Percentiles rank a stretch among this genome's conserved stretches.
phyloP scores from a whole-genome alignment of 2,113 vertebrate genomes.

The Esox niger region DNA sequence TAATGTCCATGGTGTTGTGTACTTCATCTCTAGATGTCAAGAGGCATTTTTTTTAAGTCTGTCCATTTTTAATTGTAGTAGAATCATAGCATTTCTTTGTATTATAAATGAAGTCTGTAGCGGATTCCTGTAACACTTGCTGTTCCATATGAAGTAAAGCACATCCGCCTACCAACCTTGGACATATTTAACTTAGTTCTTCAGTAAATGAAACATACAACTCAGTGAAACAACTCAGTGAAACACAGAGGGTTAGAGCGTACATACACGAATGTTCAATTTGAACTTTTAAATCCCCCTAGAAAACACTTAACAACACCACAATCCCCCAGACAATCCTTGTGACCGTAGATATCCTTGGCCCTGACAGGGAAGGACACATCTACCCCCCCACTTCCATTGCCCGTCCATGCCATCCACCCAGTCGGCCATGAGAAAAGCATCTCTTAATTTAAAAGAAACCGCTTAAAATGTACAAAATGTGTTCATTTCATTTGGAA shows the following conservation, averaged over 20 bases:
- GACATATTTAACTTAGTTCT: too few relatives aligned
- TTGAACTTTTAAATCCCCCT: conserved; percentile 27
- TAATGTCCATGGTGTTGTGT: too few relatives aligned
- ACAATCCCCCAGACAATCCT: conserved; percentile 17
- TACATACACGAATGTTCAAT: conserved; percentile 16
- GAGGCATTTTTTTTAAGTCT: too few relatives aligned
- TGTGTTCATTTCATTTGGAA: background rate
- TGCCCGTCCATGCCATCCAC: conserved; percentile 2
- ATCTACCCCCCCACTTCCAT: conserved; percentile 5
- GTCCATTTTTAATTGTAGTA: too few relatives aligned
- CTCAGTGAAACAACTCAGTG: too few relatives aligned
- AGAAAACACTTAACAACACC: conserved; percentile 17
- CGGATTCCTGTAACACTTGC: too few relatives aligned
- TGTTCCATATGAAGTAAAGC: too few relatives aligned
- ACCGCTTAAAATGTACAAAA: background rate
- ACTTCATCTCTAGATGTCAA: too few relatives aligned
- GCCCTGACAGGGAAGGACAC: conserved; percentile 52
- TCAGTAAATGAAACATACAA: too few relatives aligned
- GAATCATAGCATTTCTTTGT: background rate
- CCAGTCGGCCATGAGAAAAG: background rate
- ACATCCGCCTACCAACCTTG: too few relatives aligned
- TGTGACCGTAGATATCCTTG: conserved; percentile 52
- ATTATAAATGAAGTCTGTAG: too few relatives aligned
- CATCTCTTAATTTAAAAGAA: background rate
- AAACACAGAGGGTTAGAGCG: background rate